A percentile compares a stretch with the other conserved stretches of the same genome.
Evolutionary conservation across 92 coral and sea anemone genomes (phyloP).

Genomic region (Galaxea fascicularis): DNA sequence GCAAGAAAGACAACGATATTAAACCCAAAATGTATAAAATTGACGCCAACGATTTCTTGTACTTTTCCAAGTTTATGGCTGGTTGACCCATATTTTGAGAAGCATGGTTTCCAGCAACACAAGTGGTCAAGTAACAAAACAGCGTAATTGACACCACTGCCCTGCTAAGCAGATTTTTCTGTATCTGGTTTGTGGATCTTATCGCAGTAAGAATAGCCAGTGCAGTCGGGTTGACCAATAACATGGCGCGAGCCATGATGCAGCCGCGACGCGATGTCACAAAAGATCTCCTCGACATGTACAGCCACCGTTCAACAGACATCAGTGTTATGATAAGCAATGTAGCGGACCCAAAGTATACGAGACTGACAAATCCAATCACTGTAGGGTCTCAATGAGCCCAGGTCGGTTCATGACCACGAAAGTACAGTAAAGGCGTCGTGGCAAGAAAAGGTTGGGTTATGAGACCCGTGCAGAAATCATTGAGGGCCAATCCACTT

Average conservation of each 20-base stretch:
- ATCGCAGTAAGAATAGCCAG: no score
- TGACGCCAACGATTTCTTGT: neutral
- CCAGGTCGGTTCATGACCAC: no score
- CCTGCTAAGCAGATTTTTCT: no score
- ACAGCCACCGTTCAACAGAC: neutral
- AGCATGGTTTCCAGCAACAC: neutral
- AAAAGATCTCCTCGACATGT: neutral
- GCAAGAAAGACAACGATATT: neutral
- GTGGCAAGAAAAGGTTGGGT: neutral
- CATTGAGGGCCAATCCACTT: neutral
- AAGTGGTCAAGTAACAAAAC: neutral
- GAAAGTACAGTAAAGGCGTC: neutral
- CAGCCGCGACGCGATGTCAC: neutral
- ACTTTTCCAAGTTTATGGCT: neutral
- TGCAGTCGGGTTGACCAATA: no score
- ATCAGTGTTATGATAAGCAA: neutral
- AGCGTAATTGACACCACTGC: neutral
- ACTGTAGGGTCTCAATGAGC: no score
- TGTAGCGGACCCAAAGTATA: neutral
- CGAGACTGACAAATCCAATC: neutral
- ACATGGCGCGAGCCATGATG: neutral
- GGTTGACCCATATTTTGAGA: neutral
- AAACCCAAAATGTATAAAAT: neutral
- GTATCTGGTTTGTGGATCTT: no score
- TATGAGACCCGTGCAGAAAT: neutral